Evolutionary conservation across 2,113 vertebrate genomes (phyloP), one percentile per base, ranked within the genome.

Genomic region (Pristiophorus japonicus): DNA sequence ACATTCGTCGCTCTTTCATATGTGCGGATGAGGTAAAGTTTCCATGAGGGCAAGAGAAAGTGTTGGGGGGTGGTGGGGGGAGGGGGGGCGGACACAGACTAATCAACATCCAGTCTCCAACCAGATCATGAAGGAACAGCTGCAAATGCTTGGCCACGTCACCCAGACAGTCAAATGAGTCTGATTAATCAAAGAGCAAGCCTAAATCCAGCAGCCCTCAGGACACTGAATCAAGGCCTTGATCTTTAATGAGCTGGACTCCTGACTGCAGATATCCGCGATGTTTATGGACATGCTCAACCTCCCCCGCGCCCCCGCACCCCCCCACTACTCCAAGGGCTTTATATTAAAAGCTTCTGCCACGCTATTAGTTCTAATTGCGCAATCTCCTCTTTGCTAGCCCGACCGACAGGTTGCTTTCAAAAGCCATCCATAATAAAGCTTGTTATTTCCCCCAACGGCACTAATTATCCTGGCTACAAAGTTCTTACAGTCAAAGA

Each of bases 61-160:
- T n/a, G n/a, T n/a, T n/a, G 18, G 51, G 88, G 55, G 88, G 1
- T 34, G 14, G n/a, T 1, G n/a, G 38, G 12, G 11, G n/a, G 75
- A 16, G 3, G 51, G 51, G 51, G 51, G 51, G 51, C 51, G 51
- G 51, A 51, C 51, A 59, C 95, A 81, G 51, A 65, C 95, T 84
- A 94, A 84, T 47, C 75, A 78, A 38, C 42, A 95, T 22, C 63
- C 95, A 95, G 78, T 62, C 95, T 95, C 94, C 70, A 59, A 91
- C 22, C 65, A 45, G 95, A 70, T 42, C 51, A 62, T 22, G 12
- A 34, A 90, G 34, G 59, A 84, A 90, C 94, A 95, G 95, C 63
- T 91, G 85, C 59, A n/a, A 65, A 24, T 38, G 42, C 45, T 92
- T 55, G 90, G 95, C 63, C 30, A 91, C 95, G 24, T 75, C 42